Evolutionary conservation across 2,113 vertebrate genomes (phyloP).

Genomic region (Scalopus aquaticus): DNA sequence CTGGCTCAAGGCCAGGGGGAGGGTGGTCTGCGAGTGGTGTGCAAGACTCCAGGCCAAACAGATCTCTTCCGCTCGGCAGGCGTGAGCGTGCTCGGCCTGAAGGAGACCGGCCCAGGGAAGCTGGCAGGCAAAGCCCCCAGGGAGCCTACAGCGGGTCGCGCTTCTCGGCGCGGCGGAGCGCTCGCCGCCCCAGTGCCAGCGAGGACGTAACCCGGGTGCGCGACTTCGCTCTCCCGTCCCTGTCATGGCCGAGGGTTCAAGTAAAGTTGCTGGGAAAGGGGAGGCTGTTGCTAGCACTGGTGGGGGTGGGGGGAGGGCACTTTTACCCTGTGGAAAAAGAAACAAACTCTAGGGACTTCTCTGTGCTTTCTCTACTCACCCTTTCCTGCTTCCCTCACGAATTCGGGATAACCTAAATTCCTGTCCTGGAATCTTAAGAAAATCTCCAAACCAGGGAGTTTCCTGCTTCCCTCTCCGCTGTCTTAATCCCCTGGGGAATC

Average conservation of each 20-base stretch:
- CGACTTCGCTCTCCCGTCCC: rapidly evolving
- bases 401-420: neutral
- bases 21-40: neutral
- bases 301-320: neutral
- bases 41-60: neutral
- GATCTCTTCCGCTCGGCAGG: neutral
- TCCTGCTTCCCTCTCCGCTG: neutral
- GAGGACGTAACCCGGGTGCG: rapidly evolving
- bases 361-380: neutral
- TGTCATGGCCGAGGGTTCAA: neutral
- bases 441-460: neutral
- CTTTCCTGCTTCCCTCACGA: neutral
- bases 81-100: neutral
- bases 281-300: no score
- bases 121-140: neutral
- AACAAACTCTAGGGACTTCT: neutral
- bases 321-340: neutral
- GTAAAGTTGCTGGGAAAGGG: rapidly evolving
- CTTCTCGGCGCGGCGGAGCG: neutral
- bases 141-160: neutral
- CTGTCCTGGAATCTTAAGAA: neutral
- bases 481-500: neutral
- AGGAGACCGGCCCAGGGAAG: neutral
- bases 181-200: neutral
- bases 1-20: neutral